phyloP scores from a whole-genome alignment of 2,113 vertebrate genomes.

The Oceanites oceanicus region DNA sequence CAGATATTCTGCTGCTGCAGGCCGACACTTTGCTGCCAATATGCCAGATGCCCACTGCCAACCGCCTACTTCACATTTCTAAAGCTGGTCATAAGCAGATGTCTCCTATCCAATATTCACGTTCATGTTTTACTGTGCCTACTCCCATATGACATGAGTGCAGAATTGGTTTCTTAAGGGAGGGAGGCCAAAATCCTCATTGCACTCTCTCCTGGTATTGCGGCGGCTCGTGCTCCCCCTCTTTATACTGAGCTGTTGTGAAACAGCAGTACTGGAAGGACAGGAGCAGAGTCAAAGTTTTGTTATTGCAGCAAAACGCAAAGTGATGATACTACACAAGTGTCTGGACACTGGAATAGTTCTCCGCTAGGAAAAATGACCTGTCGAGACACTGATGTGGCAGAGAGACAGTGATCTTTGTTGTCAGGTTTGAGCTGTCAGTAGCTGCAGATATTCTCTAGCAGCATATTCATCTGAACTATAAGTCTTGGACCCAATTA shows the following conservation, averaged over 20 bases:
- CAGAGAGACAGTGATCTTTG: not conserved
- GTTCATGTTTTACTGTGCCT: not conserved
- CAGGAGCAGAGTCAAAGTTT: not conserved
- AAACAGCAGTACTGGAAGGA: not conserved
- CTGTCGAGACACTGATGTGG: not conserved
- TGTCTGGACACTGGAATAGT: not conserved
- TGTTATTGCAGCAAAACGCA: not conserved
- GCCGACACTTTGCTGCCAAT: not conserved
- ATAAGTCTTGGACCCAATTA: not conserved
- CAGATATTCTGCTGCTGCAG: not conserved
- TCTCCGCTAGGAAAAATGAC: not conserved
- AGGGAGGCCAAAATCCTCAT: not conserved
- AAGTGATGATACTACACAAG: not conserved
- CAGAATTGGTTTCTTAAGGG: not conserved
- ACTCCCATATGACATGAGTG: rapidly evolving
- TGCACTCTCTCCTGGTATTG: not conserved
- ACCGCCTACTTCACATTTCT: not conserved
- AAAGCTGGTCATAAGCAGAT: not conserved
- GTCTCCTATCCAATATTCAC: not conserved
- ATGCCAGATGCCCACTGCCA: not conserved
- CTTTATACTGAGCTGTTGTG: not conserved
- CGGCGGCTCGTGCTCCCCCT: rapidly evolving
- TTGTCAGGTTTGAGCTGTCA: not conserved
- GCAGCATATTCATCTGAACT: not conserved
- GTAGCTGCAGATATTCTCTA: not conserved